A percentile compares a stretch with the other conserved stretches of the same genome.
Evolutionary conservation across 2,113 vertebrate species (phyloP).

Genomic region (Probosciger aterrimus): DNA sequence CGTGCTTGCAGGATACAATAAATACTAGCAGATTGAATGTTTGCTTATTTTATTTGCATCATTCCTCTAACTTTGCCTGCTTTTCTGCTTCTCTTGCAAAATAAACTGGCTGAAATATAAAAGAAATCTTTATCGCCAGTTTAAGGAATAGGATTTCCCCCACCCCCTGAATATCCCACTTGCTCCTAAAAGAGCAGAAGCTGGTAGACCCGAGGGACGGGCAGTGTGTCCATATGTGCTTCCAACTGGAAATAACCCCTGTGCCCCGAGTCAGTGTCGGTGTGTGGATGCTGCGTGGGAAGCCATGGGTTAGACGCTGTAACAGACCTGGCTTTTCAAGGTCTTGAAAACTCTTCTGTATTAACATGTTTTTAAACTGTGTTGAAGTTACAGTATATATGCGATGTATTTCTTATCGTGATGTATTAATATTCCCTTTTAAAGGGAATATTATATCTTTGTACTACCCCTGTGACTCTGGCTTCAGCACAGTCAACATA

Average conservation of each 20-base stretch:
- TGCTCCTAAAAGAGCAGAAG: neutral
- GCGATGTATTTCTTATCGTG: neutral
- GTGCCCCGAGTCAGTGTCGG: neutral
- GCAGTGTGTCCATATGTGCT: neutral
- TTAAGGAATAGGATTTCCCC: neutral
- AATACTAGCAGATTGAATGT: neutral
- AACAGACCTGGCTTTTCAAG: neutral
- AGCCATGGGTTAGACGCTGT: neutral
- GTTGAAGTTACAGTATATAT: neutral
- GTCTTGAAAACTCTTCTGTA: neutral
- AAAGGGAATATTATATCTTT: neutral
- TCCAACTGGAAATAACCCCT: neutral
- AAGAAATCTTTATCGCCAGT: neutral
- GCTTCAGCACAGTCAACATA: neutral
- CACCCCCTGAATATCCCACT: neutral
- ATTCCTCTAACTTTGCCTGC: neutral
- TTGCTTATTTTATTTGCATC: neutral
- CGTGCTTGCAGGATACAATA: neutral
- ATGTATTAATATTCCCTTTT: neutral
- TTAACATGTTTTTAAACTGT: neutral
- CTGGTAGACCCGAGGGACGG: neutral
- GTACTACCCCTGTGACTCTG: neutral
- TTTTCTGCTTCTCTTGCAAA: neutral
- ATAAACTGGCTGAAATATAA: neutral
- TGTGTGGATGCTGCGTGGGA: neutral